Conservation (phyloP, 2,888 invertebrate species). For the Caenorhabditis panamensis region DNA sequence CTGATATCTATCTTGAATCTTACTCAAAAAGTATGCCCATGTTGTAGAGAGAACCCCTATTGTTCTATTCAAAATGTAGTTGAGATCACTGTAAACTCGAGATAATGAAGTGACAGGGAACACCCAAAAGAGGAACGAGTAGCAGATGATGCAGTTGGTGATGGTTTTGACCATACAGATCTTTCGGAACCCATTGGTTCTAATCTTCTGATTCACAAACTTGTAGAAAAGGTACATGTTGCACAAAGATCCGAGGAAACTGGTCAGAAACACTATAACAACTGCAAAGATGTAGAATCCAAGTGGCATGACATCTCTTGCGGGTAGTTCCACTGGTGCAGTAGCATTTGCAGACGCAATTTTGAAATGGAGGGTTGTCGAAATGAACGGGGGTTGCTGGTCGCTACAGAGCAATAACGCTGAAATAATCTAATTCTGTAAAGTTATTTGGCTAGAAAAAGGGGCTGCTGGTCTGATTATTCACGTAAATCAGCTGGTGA, state of each 20-base stretch:
- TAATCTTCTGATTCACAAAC: background rate
- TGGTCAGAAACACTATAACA: background rate
- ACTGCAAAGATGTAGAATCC: slow-evolving; percentile 11
- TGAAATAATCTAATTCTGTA: too few species aligned
- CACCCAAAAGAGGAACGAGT: slow-evolving; percentile 24
- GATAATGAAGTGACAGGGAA: slow-evolving; percentile 2
- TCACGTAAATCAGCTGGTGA: too few species aligned
- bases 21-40: slow-evolving; percentile 17
- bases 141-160: slow-evolving; percentile 15
- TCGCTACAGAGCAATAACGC: too few species aligned
- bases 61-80: background rate
- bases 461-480: background rate
- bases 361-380: background rate
- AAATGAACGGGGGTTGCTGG: background rate
- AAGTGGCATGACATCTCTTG: background rate
- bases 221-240: slow-evolving; percentile 14
- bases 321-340: background rate
- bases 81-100: slow-evolving; percentile 1
- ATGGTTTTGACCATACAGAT: slow-evolving; percentile 12
- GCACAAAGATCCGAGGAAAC: background rate
- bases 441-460: background rate
- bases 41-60: background rate
- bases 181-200: slow-evolving; percentile 10
- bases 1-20: too few species aligned
- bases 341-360: slow-evolving; percentile 3